Conservation (phyloP, 92 coral and sea anemone genomes). For the Epizoanthus fatuus region DNA sequence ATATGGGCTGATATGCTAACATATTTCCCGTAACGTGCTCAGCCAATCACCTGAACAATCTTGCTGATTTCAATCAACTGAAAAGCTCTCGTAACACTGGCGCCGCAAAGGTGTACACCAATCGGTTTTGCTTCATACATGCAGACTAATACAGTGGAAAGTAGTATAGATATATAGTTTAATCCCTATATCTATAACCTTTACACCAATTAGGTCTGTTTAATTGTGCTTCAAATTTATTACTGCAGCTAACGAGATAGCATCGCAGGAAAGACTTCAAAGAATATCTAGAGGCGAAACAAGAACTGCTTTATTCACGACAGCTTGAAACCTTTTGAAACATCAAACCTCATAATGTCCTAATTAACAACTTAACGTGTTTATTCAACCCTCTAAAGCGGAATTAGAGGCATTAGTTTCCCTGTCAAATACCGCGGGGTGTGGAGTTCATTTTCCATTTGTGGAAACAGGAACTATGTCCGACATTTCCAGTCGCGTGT, state of each 20-base stretch:
- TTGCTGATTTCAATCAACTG: neutral
- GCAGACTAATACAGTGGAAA: neutral
- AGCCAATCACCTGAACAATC: neutral
- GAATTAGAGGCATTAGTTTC: too few species aligned
- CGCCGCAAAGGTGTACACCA: too few species aligned
- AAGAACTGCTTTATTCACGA: neutral
- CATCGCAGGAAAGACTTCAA: neutral
- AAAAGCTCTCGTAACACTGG: neutral
- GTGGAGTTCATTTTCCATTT: too few species aligned
- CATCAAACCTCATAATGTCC: neutral
- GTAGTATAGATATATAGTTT: neutral
- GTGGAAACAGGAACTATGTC: too few species aligned
- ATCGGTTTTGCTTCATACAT: neutral
- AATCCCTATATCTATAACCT: too few species aligned
- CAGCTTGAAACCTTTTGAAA: neutral
- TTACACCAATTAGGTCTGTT: neutral
- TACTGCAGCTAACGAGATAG: neutral
- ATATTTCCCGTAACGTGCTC: neutral
- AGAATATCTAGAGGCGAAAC: neutral
- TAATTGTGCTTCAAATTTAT: neutral
- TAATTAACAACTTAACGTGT: slow-evolving; percentile 17
- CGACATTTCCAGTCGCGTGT: too few species aligned
- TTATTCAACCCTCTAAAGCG: neutral
- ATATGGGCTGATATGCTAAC: neutral
- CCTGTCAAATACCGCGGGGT: too few species aligned